These are phyloP conservation scores for Himalopsyche kuldschensis DNA, from an alignment of 2,888 invertebrate species.

Conservation along the genomic window DNA sequence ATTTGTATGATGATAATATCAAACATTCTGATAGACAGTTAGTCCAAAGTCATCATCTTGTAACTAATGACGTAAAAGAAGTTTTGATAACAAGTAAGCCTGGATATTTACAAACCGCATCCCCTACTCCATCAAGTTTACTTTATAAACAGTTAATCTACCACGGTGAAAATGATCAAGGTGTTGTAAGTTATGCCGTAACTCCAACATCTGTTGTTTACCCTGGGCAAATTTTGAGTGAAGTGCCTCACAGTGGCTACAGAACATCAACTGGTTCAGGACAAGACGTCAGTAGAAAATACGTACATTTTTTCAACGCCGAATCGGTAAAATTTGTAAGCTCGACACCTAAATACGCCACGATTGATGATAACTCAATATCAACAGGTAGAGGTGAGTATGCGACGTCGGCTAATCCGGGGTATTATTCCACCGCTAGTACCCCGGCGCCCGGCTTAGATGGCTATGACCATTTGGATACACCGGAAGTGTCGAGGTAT, in stretches of 20 bases:
- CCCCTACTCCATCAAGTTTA: constrained; percentile 12
- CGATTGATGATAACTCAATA: constrained; percentile 10
- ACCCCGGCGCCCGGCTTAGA: constrained; percentile 26
- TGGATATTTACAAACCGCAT: constrained; percentile 21
- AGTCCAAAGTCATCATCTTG: neutral
- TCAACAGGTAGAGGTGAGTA: neutral
- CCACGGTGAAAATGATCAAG: constrained; percentile 1
- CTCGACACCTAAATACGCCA: constrained; percentile 31
- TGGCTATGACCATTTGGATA: constrained; percentile 32
- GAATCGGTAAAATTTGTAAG: constrained; percentile 32
- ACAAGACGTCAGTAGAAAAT: constrained; percentile 23
- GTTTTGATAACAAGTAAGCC: constrained; percentile 37
- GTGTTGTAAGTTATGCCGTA: neutral
- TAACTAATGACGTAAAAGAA: constrained; percentile 28
- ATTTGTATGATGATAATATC: constrained; percentile 23
- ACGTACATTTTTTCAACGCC: constrained; percentile 27
- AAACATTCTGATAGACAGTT: neutral
- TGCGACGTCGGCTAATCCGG: neutral
- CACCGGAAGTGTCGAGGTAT: constrained; percentile 25
- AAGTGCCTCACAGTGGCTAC: neutral
- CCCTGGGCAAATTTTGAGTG: neutral
- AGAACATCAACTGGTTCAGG: neutral
- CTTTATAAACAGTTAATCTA: constrained; percentile 19
- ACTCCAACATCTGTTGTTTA: constrained; percentile 24
- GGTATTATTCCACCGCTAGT: constrained; percentile 9